Evolutionary conservation across 2,797 vertebrate species (phyloP).

Genomic region (Sebastes diploproa): DNA sequence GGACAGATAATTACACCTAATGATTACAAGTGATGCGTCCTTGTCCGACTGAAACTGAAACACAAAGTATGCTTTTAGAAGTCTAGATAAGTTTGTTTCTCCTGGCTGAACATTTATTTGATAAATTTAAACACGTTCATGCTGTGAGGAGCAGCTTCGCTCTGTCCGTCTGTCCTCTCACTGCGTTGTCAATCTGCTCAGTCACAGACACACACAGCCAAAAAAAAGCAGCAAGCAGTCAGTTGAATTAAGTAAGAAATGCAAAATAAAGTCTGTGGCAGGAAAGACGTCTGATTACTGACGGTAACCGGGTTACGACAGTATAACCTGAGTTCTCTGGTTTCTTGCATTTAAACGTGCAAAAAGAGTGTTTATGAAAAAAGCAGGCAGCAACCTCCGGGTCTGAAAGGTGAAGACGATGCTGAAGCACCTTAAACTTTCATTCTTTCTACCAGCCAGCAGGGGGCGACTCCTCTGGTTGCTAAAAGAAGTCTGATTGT

Average conservation of each 20-base stretch:
- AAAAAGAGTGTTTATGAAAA: neutral
- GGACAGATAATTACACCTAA: neutral
- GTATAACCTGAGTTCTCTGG: neutral
- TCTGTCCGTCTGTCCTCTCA: neutral
- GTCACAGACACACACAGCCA: neutral
- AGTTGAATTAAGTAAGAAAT: neutral
- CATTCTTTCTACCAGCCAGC: too few species aligned
- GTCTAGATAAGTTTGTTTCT: neutral
- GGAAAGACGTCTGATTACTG: neutral
- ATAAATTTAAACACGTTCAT: neutral
- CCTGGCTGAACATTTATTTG: neutral
- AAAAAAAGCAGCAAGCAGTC: neutral
- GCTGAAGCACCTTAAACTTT: too few species aligned
- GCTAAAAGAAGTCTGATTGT: too few species aligned
- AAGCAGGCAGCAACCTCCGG: neutral
- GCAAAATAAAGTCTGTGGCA: neutral
- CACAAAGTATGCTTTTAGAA: neutral
- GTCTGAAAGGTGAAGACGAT: fast-evolving
- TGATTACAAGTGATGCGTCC: neutral
- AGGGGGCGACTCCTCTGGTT: too few species aligned
- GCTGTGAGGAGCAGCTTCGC: neutral
- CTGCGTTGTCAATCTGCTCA: neutral
- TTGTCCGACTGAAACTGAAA: neutral
- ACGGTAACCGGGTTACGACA: neutral
- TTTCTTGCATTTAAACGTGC: neutral